phyloP scores from a whole-genome alignment of 2,888 invertebrate genomes.

The Autographa gamma region DNA sequence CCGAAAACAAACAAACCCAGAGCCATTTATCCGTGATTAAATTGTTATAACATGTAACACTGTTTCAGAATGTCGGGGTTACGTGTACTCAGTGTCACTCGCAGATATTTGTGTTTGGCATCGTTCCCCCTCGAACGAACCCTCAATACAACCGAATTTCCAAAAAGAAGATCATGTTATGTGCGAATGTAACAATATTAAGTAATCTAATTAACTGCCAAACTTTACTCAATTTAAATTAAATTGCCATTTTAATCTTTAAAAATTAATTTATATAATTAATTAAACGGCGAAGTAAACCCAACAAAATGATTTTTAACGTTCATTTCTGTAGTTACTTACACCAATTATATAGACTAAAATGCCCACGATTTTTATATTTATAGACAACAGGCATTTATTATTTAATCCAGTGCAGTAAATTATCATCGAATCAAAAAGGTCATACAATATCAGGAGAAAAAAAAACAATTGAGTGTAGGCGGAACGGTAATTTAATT shows the following conservation, averaged over 20 bases:
- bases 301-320: too few relatives aligned
- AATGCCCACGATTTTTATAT: too few relatives aligned
- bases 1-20: neutral
- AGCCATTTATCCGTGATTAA: neutral
- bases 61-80: slow-evolving; percentile 19
- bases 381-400: too few relatives aligned
- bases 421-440: too few relatives aligned
- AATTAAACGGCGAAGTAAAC: too few relatives aligned
- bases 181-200: slow-evolving; percentile 13
- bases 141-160: neutral
- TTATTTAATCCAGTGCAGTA: too few relatives aligned
- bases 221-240: too few relatives aligned
- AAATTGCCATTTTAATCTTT: too few relatives aligned
- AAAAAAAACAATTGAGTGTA: slow-evolving; percentile 44
- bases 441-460: neutral
- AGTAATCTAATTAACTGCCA: too few relatives aligned
- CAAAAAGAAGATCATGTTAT: neutral
- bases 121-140: neutral
- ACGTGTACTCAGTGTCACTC: slow-evolving; percentile 34
- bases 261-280: too few relatives aligned
- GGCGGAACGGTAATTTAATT: slow-evolving; percentile 68
- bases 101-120: slow-evolving; percentile 28
- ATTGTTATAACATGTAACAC: neutral
- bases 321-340: too few relatives aligned
- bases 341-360: too few relatives aligned